Percentiles rank a stretch among this genome's conserved stretches.
Evolutionary conservation across 2,113 vertebrate species (phyloP).

Genomic region (Ornithorhynchus anatinus): DNA sequence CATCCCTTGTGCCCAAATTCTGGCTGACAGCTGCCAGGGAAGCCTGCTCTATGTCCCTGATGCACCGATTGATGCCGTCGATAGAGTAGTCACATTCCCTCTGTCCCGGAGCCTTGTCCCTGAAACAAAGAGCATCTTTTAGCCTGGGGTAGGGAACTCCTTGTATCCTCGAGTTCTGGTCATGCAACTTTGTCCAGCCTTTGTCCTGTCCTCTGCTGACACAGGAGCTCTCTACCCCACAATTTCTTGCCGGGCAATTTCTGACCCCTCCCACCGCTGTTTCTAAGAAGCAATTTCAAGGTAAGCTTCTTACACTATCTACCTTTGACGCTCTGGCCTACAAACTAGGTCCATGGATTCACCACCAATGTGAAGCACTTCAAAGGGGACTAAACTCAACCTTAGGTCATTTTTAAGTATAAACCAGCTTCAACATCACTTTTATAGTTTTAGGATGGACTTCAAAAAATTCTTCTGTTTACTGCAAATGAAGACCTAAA

Average conservation of each 20-base stretch:
- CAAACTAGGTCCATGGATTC: background rate
- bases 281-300: background rate
- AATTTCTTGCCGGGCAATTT: too few species aligned
- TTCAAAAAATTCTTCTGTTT: too few species aligned
- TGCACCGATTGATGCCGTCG: slow-evolving; percentile 94
- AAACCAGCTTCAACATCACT: too few species aligned
- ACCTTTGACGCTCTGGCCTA: background rate
- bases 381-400: background rate
- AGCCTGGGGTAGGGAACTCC: background rate
- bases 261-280: background rate
- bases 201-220: background rate
- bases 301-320: background rate
- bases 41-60: slow-evolving; percentile 96
- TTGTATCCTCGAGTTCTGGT: background rate
- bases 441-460: too few species aligned
- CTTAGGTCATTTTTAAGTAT: background rate
- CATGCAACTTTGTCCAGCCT: background rate
- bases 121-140: slow-evolving; percentile 60
- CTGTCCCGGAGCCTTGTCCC: slow-evolving; percentile 98
- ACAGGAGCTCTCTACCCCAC: background rate
- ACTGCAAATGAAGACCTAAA: too few species aligned
- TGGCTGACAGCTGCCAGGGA: slow-evolving; percentile 92
- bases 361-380: background rate
- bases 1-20: slow-evolving; percentile 90
- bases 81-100: slow-evolving; percentile 96